Evolutionary conservation across 2,888 invertebrate species (phyloP), one percentile per base, ranked within the genome.

Genomic region (Nemurella pictetii): DNA sequence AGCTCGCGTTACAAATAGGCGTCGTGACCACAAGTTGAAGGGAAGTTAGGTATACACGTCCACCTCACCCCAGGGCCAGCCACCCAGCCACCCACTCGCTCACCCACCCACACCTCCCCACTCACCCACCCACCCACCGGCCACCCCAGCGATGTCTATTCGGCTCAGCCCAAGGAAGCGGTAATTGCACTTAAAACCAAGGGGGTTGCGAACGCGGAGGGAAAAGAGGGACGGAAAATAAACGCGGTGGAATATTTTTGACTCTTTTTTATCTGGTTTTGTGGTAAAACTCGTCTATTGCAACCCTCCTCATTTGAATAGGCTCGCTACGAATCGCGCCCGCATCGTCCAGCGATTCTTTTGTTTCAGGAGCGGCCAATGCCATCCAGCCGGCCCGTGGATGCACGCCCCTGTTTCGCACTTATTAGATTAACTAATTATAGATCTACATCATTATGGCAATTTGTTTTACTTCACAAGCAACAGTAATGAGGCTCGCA

Each of bases 201-300:
- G 83, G 84, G 78, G 82, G 84, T 32, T 75, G 30, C 36, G 35
- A 32, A 32, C n/a, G 30, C 78, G 75, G 84, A 81, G 84, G 36
- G 72, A 26, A 83, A 82, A 74, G 81, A 84, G 83, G 74, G 85
- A 75, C 78, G 73, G 80, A 86, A 86, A 86, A 86, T 86, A 86
- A 86, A 86, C 86, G 86, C 83, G 85, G 83, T 83, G 80, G 86
- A 85, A 86, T 86, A 86, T 86, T 86, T 86, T 86, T 86, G 74
- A 85, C 84, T 85, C 86, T 86, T 86, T 86, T 86, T 85, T 86
- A 86, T 86, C 85, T 85, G 85, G 86, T 86, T 86, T 85, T 86
- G 86, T 85, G 86, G 86, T 85, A 86, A 86, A 86, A 86, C 85
- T 84, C 86, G 81, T 85, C 85, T 85, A 85, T 29, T 85, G 85